A percentile compares a stretch with the other conserved stretches of the same genome.
Conservation (phyloP, 1,140 invertebrate genomes). For the Thaumatotibia leucotreta region DNA sequence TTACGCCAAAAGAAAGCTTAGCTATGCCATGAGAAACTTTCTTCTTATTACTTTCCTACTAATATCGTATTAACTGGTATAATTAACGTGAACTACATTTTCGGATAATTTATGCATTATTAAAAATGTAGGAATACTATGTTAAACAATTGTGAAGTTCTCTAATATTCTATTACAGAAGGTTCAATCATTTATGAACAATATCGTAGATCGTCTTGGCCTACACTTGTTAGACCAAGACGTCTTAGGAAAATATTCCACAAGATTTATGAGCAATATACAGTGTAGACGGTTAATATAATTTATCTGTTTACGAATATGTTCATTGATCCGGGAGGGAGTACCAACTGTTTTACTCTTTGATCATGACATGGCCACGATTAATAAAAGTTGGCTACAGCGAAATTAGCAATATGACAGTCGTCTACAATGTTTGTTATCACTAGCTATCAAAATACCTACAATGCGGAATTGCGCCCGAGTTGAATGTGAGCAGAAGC, state of each 20-base stretch:
- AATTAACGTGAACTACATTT: too few species aligned
- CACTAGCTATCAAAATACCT: neutral
- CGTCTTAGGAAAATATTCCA: too few species aligned
- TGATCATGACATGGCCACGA: neutral
- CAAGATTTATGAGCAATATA: neutral
- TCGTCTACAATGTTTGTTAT: neutral
- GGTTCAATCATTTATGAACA: neutral
- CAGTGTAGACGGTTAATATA: neutral
- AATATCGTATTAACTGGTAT: neutral
- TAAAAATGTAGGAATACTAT: too few species aligned
- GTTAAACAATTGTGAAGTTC: too few species aligned
- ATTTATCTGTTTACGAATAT: too few species aligned
- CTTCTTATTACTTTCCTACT: neutral
- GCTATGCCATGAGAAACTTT: neutral
- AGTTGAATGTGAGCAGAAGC: neutral
- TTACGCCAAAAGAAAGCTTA: neutral
- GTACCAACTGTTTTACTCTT: neutral
- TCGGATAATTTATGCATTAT: too few species aligned
- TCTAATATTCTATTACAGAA: neutral
- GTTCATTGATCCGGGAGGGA: neutral
- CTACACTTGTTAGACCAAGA: too few species aligned
- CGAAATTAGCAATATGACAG: neutral
- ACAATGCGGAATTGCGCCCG: neutral
- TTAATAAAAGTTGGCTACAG: neutral
- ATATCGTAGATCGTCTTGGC: too few species aligned